Base-by-base conservation (phyloP, 2,888 invertebrate genomes). In the Laspeyria flexula region DNA sequence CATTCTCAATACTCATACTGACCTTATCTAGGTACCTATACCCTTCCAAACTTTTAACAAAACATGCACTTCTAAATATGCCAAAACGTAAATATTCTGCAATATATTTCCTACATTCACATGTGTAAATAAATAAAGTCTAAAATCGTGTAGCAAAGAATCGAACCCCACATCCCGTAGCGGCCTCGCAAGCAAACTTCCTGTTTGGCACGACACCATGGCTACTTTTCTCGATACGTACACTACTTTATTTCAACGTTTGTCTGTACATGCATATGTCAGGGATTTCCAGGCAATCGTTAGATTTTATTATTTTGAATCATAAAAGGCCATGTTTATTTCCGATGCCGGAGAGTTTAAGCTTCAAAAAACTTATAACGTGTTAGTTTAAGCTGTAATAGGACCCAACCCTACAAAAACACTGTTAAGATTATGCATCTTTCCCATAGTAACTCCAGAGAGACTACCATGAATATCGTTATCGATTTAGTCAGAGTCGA, bases 141-240 rank as follows among this genome's bases (percentile, higher is more conserved):
- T 69, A 82, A 68, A 82, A 78, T 88, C 62, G 76, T 67, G 55
- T 67, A 76, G 82, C 85, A 77, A 73, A 59, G 85, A 83, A 83
- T 89, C 85, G 88, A 88, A 87, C 84, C 87, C 77, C 85, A 84
- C 83, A 86, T 86, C 86, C 84, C 83, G 75, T 66, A 71, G 73
- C 80, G 79, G 83, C 81, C 81, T 88, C 83, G 84, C 83, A 80
- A 77, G 83, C 86, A 76, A 71, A 82, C 90, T 91, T 91, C 91
- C 91, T 88, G 90, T 90, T 91, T 91, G 91, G 91, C 91, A 88
- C 88, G 90, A 83, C 90, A 85, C 73, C 83, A 71, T 70, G 91
- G 81, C 91, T 86, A 78, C 86, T 87, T 80, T 75, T 77, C 82
- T 83, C 85, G 74, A 81, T 85, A 83, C 83, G 77, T 56, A 73